Conservation (phyloP, 2,113 vertebrate species). For the Bucco capensis region DNA sequence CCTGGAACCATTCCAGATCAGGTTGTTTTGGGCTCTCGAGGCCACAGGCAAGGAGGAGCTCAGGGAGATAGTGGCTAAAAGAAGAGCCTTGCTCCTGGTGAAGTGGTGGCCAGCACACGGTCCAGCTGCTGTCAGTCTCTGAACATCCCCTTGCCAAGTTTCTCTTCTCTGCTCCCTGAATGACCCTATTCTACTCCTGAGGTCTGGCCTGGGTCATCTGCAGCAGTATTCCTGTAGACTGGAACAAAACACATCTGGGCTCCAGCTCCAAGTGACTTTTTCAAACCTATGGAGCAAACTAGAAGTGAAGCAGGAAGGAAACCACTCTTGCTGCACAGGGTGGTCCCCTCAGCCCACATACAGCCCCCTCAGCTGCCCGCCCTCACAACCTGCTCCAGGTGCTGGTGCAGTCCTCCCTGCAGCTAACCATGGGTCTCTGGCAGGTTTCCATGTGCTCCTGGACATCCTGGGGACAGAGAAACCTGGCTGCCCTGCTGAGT, state of each 20-base stretch:
- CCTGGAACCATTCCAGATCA: too few relatives aligned
- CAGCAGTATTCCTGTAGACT: neutral
- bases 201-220: neutral
- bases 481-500: constrained; percentile 83
- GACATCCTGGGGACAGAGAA: constrained; percentile 71
- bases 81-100: neutral
- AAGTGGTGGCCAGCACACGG: neutral
- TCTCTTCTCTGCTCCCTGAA: neutral
- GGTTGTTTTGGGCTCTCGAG: too few relatives aligned
- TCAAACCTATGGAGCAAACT: neutral
- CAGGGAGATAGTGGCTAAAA: neutral
- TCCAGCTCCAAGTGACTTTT: neutral
- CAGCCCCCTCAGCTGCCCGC: neutral
- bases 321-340: neutral
- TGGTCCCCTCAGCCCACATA: neutral
- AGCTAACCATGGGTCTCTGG: neutral
- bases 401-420: neutral
- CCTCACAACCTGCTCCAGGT: neutral
- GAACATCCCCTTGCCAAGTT: neutral
- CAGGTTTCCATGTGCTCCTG: constrained; percentile 80
- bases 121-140: neutral
- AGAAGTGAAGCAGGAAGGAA: neutral
- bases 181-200: neutral
- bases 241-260: neutral
- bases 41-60: neutral